Percentiles rank a stretch among this genome's conserved stretches.
Evolutionary conservation across 2,888 invertebrate genomes (phyloP).

Genomic region (Yponomeuta sedellus): DNA sequence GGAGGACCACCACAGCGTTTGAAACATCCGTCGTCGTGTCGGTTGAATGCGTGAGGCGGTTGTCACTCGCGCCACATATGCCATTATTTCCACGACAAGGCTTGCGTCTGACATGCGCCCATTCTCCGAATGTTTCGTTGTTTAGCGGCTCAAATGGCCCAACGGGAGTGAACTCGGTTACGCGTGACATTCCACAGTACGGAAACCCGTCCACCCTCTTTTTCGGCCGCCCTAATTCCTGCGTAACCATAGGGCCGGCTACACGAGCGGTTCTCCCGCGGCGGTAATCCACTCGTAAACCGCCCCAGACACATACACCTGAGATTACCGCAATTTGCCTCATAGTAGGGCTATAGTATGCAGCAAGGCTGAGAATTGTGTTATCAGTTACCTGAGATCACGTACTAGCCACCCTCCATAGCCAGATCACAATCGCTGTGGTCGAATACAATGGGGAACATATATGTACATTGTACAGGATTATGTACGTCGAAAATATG

Average conservation of each 20-base stretch:
- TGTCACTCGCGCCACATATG: constrained; percentile 28
- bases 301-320: too few relatives aligned
- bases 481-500: too few relatives aligned
- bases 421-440: too few relatives aligned
- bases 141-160: constrained; percentile 29
- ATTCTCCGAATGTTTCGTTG: constrained; percentile 51
- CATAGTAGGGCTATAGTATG: background rate
- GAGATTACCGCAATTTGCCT: too few relatives aligned
- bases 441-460: too few relatives aligned
- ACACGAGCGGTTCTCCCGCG: background rate
- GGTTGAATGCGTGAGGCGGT: background rate
- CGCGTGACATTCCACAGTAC: constrained; percentile 1
- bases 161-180: constrained; percentile 26
- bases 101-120: constrained; percentile 45
- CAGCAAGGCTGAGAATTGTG: background rate
- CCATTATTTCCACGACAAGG: constrained; percentile 36
- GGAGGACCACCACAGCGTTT: background rate
- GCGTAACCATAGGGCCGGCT: constrained; percentile 1
- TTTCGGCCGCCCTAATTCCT: constrained; percentile 4
- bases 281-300: too few relatives aligned
- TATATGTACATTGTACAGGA: too few relatives aligned
- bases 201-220: background rate
- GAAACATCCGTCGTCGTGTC: background rate
- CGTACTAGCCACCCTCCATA: too few relatives aligned
- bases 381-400: too few relatives aligned